phyloP scores from a whole-genome alignment of 2,888 invertebrate genomes.

The Nomada ruficornis region DNA sequence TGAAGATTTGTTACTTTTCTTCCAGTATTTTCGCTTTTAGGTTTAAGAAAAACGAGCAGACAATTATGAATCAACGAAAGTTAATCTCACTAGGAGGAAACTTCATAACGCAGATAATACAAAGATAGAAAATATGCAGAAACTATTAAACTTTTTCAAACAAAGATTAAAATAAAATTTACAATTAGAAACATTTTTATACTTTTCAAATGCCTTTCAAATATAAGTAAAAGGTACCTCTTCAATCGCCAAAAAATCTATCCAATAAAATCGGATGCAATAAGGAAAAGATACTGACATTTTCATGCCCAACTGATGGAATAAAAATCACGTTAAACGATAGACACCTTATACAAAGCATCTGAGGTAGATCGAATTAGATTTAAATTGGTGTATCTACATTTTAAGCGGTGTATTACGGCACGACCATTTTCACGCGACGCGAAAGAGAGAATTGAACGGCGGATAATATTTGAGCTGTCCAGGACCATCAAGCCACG shows the following conservation, averaged over 20 bases:
- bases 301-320: background rate
- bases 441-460: constrained; percentile 54
- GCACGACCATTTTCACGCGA: constrained; percentile 33
- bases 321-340: constrained; percentile 5
- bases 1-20: too few species aligned
- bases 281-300: background rate
- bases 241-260: background rate
- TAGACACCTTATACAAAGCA: constrained; percentile 43
- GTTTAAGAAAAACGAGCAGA: too few species aligned
- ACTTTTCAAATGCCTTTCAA: too few species aligned
- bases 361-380: constrained; percentile 52
- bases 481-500: constrained; percentile 72
- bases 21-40: too few species aligned
- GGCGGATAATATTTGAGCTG: constrained; percentile 82
- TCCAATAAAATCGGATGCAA: background rate
- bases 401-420: constrained; percentile 37
- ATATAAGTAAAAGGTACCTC: too few species aligned
- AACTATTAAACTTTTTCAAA: too few species aligned
- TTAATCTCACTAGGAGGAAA: too few species aligned
- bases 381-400: constrained; percentile 51
- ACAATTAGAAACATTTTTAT: too few species aligned
- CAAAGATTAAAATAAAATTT: too few species aligned
- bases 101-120: too few species aligned
- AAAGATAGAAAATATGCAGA: too few species aligned
- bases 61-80: too few species aligned